A percentile compares a stretch with the other conserved stretches of the same genome.
Conservation (phyloP, 1,140 invertebrate genomes). For the Eufriesea mexicana region DNA sequence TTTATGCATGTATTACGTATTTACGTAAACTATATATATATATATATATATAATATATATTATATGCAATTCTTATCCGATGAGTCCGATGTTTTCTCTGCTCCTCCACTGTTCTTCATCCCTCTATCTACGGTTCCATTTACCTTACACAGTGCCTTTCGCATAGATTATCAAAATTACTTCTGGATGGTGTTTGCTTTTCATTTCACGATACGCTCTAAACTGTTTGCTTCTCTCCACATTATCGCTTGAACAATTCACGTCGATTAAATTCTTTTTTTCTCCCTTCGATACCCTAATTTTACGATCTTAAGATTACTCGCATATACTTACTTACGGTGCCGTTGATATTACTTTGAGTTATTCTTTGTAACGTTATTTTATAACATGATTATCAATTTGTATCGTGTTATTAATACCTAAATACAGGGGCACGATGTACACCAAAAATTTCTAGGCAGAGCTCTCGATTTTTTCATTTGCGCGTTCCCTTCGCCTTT, state of each 20-base stretch:
- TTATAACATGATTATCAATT: conserved; percentile 80
- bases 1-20: conserved; percentile 37
- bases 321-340: conserved; percentile 80
- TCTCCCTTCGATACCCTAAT: conserved; percentile 67
- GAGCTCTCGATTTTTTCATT: conserved; percentile 24
- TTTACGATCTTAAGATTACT: conserved; percentile 81
- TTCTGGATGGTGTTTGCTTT: not conserved
- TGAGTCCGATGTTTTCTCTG: conserved; percentile 22
- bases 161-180: conserved; percentile 21
- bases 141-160: conserved; percentile 27
- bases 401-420: conserved; percentile 78
- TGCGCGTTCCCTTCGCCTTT: conserved; percentile 31
- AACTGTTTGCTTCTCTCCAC: conserved; percentile 48
- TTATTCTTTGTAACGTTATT: conserved; percentile 75
- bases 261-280: conserved; percentile 45
- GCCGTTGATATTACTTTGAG: conserved; percentile 68
- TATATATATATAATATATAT: conserved; percentile 12
- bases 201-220: conserved; percentile 23
- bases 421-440: conserved; percentile 78
- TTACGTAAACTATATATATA: conserved; percentile 41
- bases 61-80: conserved; percentile 46
- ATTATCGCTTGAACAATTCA: conserved; percentile 29
- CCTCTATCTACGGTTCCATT: conserved; percentile 10
- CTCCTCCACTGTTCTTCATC: conserved; percentile 37
- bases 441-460: conserved; percentile 61